Evolutionary conservation across 2,888 invertebrate species (phyloP).

Genomic region (Torymus tubicola): DNA sequence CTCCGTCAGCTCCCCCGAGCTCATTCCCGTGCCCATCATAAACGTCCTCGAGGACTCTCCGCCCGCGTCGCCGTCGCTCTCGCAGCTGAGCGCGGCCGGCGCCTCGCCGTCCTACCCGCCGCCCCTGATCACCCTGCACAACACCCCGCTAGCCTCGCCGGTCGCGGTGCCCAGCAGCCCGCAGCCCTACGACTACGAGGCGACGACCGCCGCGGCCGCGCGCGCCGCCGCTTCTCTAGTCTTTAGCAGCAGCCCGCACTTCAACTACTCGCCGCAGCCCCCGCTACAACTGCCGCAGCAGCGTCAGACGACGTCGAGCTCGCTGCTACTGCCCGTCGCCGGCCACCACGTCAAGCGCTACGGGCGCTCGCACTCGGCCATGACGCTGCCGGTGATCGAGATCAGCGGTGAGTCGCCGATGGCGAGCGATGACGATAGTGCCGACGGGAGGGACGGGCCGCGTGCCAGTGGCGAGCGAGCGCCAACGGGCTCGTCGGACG

Average conservation of each 20-base stretch:
- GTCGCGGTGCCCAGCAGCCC: conserved; percentile 52
- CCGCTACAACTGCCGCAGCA: background rate
- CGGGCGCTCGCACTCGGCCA: conserved; percentile 70
- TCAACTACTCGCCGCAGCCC: background rate
- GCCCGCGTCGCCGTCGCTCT: conserved; percentile 53
- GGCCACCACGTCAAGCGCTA: conserved; percentile 63
- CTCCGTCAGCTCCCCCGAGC: conserved; percentile 73
- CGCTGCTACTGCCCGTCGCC: conserved; percentile 14
- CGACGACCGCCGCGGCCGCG: background rate
- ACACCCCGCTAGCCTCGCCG: conserved; percentile 65
- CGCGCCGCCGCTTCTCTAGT: background rate
- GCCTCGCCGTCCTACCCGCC: conserved; percentile 45
- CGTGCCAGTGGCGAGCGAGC: background rate
- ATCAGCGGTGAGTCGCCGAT: conserved; percentile 66
- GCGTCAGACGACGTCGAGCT: background rate
- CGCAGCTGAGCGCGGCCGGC: conserved; percentile 54
- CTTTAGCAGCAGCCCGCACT: too few relatives aligned
- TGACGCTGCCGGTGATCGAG: conserved; percentile 67
- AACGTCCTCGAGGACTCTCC: conserved; percentile 61
- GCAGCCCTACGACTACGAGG: background rate
- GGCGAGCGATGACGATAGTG: conserved; percentile 10
- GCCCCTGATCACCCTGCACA: conserved; percentile 66
- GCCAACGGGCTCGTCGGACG: conserved; percentile 19
- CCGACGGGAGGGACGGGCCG: conserved; percentile 8
- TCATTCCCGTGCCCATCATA: conserved; percentile 40